A percentile compares a stretch with the other conserved stretches of the same genome.
Evolutionary conservation across 2,888 invertebrate genomes (phyloP).

Genomic region (Leucoma salicis): DNA sequence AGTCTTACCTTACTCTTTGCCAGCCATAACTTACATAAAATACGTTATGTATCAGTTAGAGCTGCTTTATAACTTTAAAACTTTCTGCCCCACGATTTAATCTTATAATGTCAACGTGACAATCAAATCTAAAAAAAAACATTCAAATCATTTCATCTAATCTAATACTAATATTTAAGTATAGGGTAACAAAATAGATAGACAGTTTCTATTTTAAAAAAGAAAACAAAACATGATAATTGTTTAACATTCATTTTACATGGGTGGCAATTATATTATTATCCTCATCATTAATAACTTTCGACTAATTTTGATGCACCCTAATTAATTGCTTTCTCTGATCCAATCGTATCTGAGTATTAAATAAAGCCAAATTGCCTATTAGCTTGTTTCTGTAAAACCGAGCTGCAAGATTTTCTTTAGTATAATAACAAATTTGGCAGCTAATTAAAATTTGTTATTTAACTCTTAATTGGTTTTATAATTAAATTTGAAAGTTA

Average conservation of each 20-base stretch:
- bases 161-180: no score
- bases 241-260: neutral
- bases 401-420: neutral
- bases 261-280: neutral
- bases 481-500: constrained; percentile 10
- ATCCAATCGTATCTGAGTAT: neutral
- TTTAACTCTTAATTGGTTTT: constrained; percentile 43
- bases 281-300: neutral
- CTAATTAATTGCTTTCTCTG: neutral
- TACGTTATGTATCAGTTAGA: no score
- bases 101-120: no score
- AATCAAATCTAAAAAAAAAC: no score
- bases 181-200: no score
- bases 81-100: no score
- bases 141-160: no score
- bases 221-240: neutral
- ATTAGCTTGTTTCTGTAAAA: neutral
- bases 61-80: no score
- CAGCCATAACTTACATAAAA: no score
- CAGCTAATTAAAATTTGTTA: neutral
- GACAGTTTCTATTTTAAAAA: no score
- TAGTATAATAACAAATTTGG: neutral
- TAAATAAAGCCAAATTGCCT: neutral
- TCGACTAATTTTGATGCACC: neutral
- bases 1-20: no score